phyloP scores from a whole-genome alignment of 2,113 vertebrate genomes.

The Zosterops hypoxanthus region DNA sequence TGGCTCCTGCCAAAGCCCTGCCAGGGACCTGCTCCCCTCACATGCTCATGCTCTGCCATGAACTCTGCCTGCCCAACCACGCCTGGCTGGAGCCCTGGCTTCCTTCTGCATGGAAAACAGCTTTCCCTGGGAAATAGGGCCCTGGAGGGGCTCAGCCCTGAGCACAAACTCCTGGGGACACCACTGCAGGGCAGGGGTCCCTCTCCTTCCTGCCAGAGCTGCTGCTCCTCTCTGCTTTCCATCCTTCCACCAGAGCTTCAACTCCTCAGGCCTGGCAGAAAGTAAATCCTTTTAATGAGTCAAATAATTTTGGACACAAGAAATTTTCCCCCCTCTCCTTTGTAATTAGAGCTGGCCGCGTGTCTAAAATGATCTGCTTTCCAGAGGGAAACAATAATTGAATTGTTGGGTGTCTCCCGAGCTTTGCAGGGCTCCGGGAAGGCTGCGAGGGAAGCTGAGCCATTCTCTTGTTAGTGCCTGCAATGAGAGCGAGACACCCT shows the following conservation, averaged over 20 bases:
- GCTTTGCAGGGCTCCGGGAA: constrained; percentile 59
- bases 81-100: fast-evolving
- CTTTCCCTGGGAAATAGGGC: neutral
- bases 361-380: constrained; percentile 65
- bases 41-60: fast-evolving
- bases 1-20: neutral
- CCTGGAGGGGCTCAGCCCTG: neutral
- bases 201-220: neutral
- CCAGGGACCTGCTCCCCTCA: fast-evolving
- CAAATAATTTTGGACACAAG: constrained; percentile 55
- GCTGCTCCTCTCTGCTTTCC: neutral
- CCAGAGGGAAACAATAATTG: constrained; percentile 67
- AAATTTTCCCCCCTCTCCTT: constrained; percentile 34
- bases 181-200: neutral
- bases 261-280: neutral
- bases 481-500: constrained; percentile 57
- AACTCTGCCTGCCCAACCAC: neutral
- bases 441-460: constrained; percentile 57
- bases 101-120: neutral
- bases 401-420: constrained; percentile 65
- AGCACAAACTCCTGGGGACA: neutral
- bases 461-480: constrained; percentile 52
- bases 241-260: neutral
- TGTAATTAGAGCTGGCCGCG: constrained; percentile 63
- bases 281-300: constrained; percentile 42